These are phyloP conservation scores for Atethmia centrago DNA, from an alignment of 2,888 invertebrate species.

Conservation along the genomic window DNA sequence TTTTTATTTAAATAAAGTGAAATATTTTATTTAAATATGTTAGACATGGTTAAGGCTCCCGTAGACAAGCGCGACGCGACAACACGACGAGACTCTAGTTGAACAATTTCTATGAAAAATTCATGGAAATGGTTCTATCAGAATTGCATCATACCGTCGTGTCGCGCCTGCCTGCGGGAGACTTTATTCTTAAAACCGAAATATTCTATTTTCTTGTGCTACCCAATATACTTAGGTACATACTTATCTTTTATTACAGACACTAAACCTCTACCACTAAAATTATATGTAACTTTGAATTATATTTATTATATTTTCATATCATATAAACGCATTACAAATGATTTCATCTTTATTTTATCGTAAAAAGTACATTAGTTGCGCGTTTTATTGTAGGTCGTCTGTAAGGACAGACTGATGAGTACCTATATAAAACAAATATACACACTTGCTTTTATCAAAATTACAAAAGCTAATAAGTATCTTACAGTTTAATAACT, in stretches of 20 bases:
- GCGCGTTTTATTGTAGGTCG: conserved; percentile 11
- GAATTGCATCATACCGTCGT: too few relatives aligned
- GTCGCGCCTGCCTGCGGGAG: too few relatives aligned
- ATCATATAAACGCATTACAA: conserved; percentile 28
- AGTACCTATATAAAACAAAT: neutral
- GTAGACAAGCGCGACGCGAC: too few relatives aligned
- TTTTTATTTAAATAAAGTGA: too few relatives aligned
- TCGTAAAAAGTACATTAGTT: conserved; percentile 28
- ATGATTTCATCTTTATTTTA: conserved; percentile 43
- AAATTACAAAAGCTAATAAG: conserved; percentile 25
- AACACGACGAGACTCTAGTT: too few relatives aligned
- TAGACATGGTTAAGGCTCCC: too few relatives aligned
- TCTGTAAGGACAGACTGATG: neutral
- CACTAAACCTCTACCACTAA: conserved; percentile 32
- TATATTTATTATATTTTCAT: conserved; percentile 32
- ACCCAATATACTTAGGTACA: conserved; percentile 16
- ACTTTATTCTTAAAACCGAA: neutral
- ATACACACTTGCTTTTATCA: conserved; percentile 25
- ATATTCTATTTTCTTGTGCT: conserved; percentile 2
- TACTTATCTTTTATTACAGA: conserved; percentile 28
- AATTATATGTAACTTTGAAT: conserved; percentile 40
- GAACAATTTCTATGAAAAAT: too few relatives aligned
- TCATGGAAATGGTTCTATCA: too few relatives aligned
- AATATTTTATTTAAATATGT: too few relatives aligned
- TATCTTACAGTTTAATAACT: neutral